Evolutionary conservation across 2,113 vertebrate species (phyloP).

Genomic region (Otolemur garnettii): DNA sequence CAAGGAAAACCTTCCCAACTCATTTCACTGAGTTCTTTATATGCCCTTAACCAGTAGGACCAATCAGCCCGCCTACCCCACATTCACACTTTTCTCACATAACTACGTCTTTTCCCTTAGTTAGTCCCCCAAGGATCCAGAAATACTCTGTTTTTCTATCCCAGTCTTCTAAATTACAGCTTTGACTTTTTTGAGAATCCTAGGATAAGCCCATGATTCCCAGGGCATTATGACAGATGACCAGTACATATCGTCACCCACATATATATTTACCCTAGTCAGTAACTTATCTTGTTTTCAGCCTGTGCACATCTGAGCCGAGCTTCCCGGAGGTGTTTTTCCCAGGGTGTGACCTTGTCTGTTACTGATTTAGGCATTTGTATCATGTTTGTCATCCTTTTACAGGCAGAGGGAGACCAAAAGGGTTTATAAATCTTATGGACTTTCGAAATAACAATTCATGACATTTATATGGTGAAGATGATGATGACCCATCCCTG

Average conservation of each 20-base stretch:
- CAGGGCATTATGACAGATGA: neutral
- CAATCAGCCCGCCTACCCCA: no score
- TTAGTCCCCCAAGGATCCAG: neutral
- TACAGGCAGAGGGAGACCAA: neutral
- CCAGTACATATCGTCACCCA: no score
- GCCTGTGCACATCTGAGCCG: neutral
- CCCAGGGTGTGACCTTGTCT: neutral
- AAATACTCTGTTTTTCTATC: neutral
- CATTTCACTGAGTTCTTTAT: neutral
- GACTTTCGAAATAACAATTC: neutral
- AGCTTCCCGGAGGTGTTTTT: neutral
- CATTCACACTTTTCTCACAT: neutral
- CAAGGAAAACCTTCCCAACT: neutral
- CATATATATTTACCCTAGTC: neutral
- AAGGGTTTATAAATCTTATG: neutral
- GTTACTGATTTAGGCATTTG: neutral
- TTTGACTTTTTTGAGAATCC: neutral
- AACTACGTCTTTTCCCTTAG: neutral
- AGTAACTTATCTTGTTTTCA: neutral
- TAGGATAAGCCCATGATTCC: neutral
- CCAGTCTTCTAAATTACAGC: neutral
- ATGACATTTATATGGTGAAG: neutral
- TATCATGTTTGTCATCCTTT: neutral
- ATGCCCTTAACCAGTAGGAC: neutral
- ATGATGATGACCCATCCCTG: neutral